Evolutionary conservation across 2,888 invertebrate genomes (phyloP).

Genomic region (Drosophila recens): DNA sequence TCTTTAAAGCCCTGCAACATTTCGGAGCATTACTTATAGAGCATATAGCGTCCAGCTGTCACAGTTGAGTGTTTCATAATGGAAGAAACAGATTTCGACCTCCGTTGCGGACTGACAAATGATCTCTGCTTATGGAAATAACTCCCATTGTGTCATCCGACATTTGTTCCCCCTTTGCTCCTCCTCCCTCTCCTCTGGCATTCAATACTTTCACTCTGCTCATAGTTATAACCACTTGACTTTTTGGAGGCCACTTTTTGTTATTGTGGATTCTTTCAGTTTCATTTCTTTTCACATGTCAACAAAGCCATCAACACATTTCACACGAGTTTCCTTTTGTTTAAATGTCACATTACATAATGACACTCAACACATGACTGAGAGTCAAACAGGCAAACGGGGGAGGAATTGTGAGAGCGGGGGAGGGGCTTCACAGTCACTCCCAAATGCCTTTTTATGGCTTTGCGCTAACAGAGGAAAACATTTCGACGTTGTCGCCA

Average conservation of each 20-base stretch:
- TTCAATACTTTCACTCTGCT: constrained; percentile 12
- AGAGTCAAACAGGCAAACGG: not conserved
- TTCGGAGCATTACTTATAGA: constrained; percentile 32
- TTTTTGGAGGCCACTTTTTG: constrained; percentile 40
- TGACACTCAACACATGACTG: constrained; percentile 69
- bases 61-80: constrained; percentile 52
- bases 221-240: constrained; percentile 70
- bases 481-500: constrained; percentile 66
- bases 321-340: constrained; percentile 66
- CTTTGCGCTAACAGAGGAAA: constrained; percentile 48
- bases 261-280: constrained; percentile 39
- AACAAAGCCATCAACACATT: constrained; percentile 70
- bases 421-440: constrained; percentile 19
- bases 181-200: not conserved
- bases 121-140: constrained; percentile 69
- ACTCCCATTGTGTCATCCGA: constrained; percentile 41
- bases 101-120: constrained; percentile 59
- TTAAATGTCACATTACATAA: constrained; percentile 79
- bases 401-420: too few relatives aligned
- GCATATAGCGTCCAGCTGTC: constrained; percentile 41
- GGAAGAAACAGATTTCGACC: constrained; percentile 53
- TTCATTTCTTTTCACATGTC: constrained; percentile 70
- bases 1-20: constrained; percentile 38
- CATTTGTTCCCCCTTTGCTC: constrained; percentile 17
- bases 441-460: constrained; percentile 62